phyloP scores from a whole-genome alignment of 2,888 invertebrate species.

The Seladonia tumulorum region DNA sequence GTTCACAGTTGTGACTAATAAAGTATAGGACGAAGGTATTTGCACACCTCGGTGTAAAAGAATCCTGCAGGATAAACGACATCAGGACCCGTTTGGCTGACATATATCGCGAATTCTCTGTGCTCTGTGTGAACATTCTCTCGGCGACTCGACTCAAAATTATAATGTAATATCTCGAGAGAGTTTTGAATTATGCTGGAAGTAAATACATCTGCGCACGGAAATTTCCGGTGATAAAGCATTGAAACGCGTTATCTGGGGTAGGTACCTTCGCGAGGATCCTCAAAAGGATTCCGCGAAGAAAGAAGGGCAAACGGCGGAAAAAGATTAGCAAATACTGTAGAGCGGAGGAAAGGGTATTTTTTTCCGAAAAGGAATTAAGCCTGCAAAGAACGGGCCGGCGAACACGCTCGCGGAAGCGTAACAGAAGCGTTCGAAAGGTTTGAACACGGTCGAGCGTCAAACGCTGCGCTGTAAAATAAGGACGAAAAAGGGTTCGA shows the following conservation, averaged over 20 bases:
- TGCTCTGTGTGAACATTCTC: no score
- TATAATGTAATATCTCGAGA: neutral
- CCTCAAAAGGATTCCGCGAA: neutral
- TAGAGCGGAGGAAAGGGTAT: neutral
- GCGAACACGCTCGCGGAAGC: neutral
- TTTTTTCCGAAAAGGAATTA: neutral
- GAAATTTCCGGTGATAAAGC: neutral
- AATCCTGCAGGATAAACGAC: no score
- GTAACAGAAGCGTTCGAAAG: conserved; percentile 3
- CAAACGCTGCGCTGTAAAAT: neutral
- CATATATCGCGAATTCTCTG: no score
- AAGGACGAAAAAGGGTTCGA: neutral
- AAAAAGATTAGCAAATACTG: neutral
- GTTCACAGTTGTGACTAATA: no score
- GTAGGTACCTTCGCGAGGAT: neutral
- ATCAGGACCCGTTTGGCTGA: no score
- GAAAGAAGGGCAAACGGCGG: neutral
- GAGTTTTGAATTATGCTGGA: neutral
- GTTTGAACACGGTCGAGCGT: conserved; percentile 3
- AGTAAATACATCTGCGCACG: neutral
- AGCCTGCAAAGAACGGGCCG: neutral
- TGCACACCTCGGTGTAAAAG: no score
- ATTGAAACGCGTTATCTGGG: neutral
- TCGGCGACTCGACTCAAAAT: neutral
- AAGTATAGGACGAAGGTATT: no score